A percentile compares a stretch with the other conserved stretches of the same genome.
These are phyloP conservation scores for Neoseiulus cucumeris DNA, from an alignment of 1,140 invertebrate genomes.

Conservation along the genomic window DNA sequence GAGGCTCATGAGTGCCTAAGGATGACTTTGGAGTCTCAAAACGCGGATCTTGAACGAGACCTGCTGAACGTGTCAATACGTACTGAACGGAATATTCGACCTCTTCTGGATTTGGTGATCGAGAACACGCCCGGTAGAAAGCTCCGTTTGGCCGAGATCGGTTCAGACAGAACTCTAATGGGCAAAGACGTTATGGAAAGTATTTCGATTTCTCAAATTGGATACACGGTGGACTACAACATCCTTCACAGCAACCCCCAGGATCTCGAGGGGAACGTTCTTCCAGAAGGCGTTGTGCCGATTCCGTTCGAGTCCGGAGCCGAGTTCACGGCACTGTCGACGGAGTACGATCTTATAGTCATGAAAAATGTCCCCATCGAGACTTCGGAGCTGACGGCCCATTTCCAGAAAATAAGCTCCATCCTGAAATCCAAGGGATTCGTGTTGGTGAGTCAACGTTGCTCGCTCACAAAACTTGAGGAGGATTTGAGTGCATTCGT, in stretches of 20 bases:
- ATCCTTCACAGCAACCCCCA: conserved; percentile 26
- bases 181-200: background rate
- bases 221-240: background rate
- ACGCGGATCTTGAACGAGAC: background rate
- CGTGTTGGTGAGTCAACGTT: conserved; percentile 49
- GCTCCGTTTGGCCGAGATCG: background rate
- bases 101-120: background rate
- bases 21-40: background rate
- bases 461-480: conserved; percentile 27
- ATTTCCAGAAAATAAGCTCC: conserved; percentile 15
- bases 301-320: conserved; percentile 51
- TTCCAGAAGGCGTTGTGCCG: conserved; percentile 49
- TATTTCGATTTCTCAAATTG: background rate
- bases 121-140: background rate
- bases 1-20: background rate
- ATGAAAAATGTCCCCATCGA: background rate
- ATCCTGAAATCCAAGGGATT: conserved; percentile 48
- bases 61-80: background rate
- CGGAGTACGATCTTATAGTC: background rate
- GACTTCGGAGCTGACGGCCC: background rate
- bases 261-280: conserved; percentile 38
- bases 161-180: background rate
- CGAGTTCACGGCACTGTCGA: background rate
- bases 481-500: conserved; percentile 14
- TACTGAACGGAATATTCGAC: background rate